Evolutionary conservation across 2,797 vertebrate genomes (phyloP), one percentile per base, ranked within the genome.

Genomic region (Siniperca scherzeri): DNA sequence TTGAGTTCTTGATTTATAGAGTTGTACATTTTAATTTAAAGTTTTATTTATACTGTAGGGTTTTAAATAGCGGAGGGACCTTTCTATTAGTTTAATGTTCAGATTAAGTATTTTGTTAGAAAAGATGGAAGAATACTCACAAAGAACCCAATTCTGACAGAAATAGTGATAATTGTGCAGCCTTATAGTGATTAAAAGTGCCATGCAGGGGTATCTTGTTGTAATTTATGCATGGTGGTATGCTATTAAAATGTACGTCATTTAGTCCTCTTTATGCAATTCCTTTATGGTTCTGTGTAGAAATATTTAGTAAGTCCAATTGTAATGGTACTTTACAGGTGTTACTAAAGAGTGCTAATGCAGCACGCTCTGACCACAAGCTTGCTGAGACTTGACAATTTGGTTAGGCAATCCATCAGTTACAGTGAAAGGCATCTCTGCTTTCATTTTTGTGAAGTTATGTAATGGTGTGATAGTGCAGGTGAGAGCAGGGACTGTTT

Each of bases 301-400:
- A 69, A 36, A 11, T 30, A 19, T 77, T 64, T 6, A 1, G 13
- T 7, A 19, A 17, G 25, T 68, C 46, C 36, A 44, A 22, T 16
- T 55, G 69, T 11, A 48, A 38, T 4, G 16, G 48, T 27, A 44
- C 12, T 72, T 69, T 71, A 27, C 81, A 90, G 80, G 73, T 80
- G 56, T 74, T 78, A 7, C 36, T 85, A 19, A 68, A 70, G 80
- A 84, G 70, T 55, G 81, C 89, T 30, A 62, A 75, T n/a, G 17
- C 85, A 70, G 82, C 86, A 70, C 1, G 11, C 16, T 86, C 56
- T 71, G 81, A 82, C 89, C 65, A 61, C 40, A 21, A 46, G 73
- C 89, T 74, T 77, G 85, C 81, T 75, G 65, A 83, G 84, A 85
- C 87, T 73, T 75, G 78, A 73, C 81, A 48, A 38, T 68, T 6